Evolutionary conservation across 2,888 invertebrate species (phyloP), one percentile per base, ranked within the genome.

Genomic region (Monopis laevigella): DNA sequence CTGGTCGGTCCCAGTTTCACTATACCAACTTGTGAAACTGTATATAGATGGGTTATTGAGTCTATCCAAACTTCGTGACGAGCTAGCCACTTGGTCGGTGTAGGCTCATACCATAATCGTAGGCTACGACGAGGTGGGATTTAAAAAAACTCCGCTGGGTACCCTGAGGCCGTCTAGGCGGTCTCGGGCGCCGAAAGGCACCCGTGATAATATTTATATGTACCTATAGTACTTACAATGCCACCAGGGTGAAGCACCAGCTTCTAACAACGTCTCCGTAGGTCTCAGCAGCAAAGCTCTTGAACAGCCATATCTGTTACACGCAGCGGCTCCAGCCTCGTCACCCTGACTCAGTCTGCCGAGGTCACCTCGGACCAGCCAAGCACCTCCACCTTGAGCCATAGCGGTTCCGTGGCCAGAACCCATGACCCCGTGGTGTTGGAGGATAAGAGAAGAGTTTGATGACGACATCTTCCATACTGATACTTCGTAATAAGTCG

Each of bases 251-350:
- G 67, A 65, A 2, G 62, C 55, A 1, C 71, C 73, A 10, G 66
- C 67, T 28, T 62, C 55, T 19, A 80, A 46, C 32, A 78, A 47
- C 11, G 56, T 67, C 16, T 74, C 75, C 0, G 74, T 67, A 0
- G 80, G 80, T 46, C 75, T 50, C 42, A 80, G 46, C 27, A 78
- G 49, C 42, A 75, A 43, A 0, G 74, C 67, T 2, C 59, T 47
- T 0, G 80, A 78, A 46, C 78, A 78, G 0, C 80, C 80, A 26
- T 75, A 80, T 52, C 75, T 54, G 27, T 80, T 80, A 46, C 80
- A 80, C 0, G 78, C 77, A 0, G 72, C 56, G 0, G 75, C 77
- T 0, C 75, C 80, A 0, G 74, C 77, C 42, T 80, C 80, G 21
- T 80, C 78, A 0, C 74, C 75, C 0, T 55, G 53, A 10, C 54